Conservation (phyloP, 2,113 vertebrate species). For the Ctenomys sociabilis region DNA sequence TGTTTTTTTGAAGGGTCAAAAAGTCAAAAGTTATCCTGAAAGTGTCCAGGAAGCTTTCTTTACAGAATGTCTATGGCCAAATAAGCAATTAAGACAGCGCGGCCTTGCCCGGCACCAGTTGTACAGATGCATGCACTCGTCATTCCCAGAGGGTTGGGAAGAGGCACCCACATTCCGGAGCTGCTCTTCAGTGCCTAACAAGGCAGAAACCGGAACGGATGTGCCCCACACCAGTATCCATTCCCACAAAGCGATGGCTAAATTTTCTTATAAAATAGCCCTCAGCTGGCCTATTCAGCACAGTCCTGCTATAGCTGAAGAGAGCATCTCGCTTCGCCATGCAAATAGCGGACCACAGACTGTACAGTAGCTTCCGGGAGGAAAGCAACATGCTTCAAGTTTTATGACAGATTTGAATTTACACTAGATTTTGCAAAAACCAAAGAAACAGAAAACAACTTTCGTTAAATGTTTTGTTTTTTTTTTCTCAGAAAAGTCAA, state of each 20-base stretch:
- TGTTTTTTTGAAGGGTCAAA: constrained; percentile 15
- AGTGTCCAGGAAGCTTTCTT: constrained; percentile 4
- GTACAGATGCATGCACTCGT: neutral
- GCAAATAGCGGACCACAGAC: constrained; percentile 60
- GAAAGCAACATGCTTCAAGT: constrained; percentile 56
- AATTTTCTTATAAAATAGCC: constrained; percentile 74
- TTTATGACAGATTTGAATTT: constrained; percentile 36
- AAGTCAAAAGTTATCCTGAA: constrained; percentile 38
- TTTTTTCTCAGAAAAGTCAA: neutral
- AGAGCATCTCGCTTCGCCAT: constrained; percentile 53
- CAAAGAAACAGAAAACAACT: constrained; percentile 8
- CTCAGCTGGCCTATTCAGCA: constrained; percentile 74
- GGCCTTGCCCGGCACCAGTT: constrained; percentile 34
- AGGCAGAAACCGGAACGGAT: constrained; percentile 84
- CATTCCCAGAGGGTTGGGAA: constrained; percentile 59
- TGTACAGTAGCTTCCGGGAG: constrained; percentile 52
- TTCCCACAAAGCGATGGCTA: constrained; percentile 76
- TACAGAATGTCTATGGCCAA: constrained; percentile 37
- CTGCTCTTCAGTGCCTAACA: constrained; percentile 78
- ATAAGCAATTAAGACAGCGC: constrained; percentile 6
- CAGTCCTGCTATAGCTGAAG: constrained; percentile 42
- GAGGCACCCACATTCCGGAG: constrained; percentile 41
- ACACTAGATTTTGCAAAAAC: neutral
- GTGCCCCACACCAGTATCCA: constrained; percentile 77
- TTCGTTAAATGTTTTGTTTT: constrained; percentile 13